Evolutionary conservation across 2,113 vertebrate species (phyloP).

Genomic region (Hydrolagus affinis): DNA sequence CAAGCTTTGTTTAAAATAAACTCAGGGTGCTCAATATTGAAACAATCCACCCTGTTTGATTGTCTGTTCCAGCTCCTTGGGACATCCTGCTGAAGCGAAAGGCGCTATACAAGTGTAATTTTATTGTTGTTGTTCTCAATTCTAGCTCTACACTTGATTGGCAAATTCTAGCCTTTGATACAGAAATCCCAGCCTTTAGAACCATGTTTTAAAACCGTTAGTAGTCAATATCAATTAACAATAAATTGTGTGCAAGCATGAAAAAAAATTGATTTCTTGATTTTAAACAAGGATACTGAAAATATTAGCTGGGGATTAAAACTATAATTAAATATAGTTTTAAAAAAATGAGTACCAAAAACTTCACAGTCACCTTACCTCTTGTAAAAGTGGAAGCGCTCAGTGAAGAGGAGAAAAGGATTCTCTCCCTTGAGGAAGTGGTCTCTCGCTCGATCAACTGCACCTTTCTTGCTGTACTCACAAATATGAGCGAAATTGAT

Average conservation of each 20-base stretch:
- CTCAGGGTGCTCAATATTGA: neutral
- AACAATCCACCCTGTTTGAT: neutral
- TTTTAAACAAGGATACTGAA: neutral
- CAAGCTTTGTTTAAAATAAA: neutral
- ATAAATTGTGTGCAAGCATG: neutral
- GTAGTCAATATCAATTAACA: neutral
- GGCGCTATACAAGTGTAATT: no score
- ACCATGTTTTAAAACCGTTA: neutral
- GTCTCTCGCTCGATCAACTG: slow-evolving; percentile 71
- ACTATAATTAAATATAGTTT: neutral
- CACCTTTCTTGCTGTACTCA: slow-evolving; percentile 73
- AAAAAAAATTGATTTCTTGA: neutral
- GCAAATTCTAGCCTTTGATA: neutral
- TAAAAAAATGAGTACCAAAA: neutral
- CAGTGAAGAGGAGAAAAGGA: slow-evolving; percentile 83
- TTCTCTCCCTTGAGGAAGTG: slow-evolving; percentile 78
- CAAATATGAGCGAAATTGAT: slow-evolving; percentile 73
- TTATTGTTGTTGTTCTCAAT: neutral
- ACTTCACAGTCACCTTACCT: slow-evolving; percentile 56
- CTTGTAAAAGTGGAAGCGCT: slow-evolving; percentile 96
- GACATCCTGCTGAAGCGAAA: no score
- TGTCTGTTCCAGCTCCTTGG: no score
- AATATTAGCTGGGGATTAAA: neutral
- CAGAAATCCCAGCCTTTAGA: neutral
- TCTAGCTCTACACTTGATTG: neutral